Base-by-base conservation (phyloP, 2,113 vertebrate species). In the Egretta garzetta region DNA sequence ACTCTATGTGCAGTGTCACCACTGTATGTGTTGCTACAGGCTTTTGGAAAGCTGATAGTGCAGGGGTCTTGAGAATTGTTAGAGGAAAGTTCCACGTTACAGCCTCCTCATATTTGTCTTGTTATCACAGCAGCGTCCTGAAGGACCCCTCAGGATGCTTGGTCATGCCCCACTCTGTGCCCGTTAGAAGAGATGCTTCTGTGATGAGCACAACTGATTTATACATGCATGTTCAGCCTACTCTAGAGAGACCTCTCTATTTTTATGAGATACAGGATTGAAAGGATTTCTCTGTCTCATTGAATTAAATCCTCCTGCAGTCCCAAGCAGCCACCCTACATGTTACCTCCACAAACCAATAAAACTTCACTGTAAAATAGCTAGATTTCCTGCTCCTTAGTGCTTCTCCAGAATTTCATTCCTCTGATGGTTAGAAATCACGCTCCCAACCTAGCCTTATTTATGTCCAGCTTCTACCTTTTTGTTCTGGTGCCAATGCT, bases 401-500 rank as follows among this genome's bases (percentile, higher is more conserved):
- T 60, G 39, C 66, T 79, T 63, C 76, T 82, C 33, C 35, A 45
- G 64, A 72, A 87, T 91, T 87, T 85, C 15, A 35, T 82, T 91
- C 49, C 64, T 94, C 49, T 49, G n/a, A 82, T 58, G 62, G 77
- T 68, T 94, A 75, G 84, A 96, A 96, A 90, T 90, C 62, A 77
- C 1, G 3, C 56, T 76, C 43, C n/a, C 22, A 87, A 47, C 13
- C 70, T 75, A 90, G 73, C 23, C 53, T 95, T 89, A 94, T 96
- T 97, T 96, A 96, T 93, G 77, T 89, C 53, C 77, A 88, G 33
- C 53, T 70, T 73, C 58, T 90, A 28, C 66, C 33, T 76, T 82
- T 95, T 82, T 96, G 95, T 86, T 94, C 59, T 80, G 76, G 62
- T 95, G 96, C 90, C 90, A 80, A 15, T 86, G 58, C 33, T 30